Evolutionary conservation across 2,113 vertebrate genomes (phyloP), one percentile per base, ranked within the genome.

Genomic region (Pteropus alecto): DNA sequence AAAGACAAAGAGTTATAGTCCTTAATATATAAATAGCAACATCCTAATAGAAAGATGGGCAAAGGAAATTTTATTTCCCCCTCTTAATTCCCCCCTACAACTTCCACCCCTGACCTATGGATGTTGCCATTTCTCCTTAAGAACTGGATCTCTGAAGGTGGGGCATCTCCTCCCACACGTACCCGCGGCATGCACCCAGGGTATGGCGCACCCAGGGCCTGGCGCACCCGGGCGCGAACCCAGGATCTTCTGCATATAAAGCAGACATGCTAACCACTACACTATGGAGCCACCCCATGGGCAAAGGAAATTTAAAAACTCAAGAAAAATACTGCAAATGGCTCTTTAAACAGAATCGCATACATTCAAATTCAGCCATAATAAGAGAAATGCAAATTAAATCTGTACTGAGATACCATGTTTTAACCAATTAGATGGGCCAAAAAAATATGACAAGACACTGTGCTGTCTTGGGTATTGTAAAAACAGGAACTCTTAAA

Each of bases 291-390:
- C 14, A 51, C 51, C 15, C 51, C 51, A 96, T 54, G 54, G 58
- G 54, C 46, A 84, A 92, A 88, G 26, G 19, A 71, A 92, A 84
- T 65, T 78, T 87, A 21, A 46, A 85, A 94, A 54, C 43, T 70
- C 43, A 90, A 33, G 76, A 88, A 92, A 74, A 94, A 61, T 26
- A 54, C 26, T 48, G 58, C 28, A 94, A 87, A 58, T 61, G 10
- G 28, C 16, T 92, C 41, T 70, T 77, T 92, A 87, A 96, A 73
- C 43, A 90, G 13, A 90, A 76, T 91, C 54, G 83, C 22, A 73
- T 85, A 77, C 28, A 87, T 94, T 82, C 43, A 77, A 83, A 22
- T 10, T 92, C 30, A 33, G 68, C 43, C 43, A 83, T 28, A 71
- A 58, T 28, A 79, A 58, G 13, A 94, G 60, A 87, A 86, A 81